These are phyloP conservation scores for Edolisoma coerulescens DNA, from an alignment of 2,113 vertebrate genomes.

Conservation along the genomic window DNA sequence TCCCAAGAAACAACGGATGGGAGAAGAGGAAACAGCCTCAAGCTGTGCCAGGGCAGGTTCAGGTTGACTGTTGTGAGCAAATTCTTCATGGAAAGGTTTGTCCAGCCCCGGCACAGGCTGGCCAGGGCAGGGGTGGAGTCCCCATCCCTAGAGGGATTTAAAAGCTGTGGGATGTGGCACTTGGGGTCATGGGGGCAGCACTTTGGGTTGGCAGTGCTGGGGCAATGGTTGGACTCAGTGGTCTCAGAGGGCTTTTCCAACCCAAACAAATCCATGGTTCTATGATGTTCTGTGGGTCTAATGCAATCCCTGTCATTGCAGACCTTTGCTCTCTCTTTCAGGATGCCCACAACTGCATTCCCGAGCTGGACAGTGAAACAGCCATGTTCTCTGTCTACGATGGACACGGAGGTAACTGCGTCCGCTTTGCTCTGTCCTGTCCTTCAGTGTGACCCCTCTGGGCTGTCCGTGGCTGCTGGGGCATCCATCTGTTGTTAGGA, in stretches of 20 bases:
- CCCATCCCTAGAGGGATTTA: neutral
- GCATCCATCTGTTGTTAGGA: neutral
- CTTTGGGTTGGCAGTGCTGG: neutral
- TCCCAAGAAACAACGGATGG: neutral
- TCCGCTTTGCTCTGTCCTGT: fast-evolving
- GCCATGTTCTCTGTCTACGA: constrained; percentile 98
- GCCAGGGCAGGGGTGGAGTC: neutral
- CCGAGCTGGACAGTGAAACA: constrained; percentile 91
- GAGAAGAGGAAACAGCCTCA: neutral
- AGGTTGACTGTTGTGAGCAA: neutral
- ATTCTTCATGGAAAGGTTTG: neutral
- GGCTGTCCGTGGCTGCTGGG: neutral
- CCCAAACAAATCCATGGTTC: neutral
- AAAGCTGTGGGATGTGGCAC: neutral
- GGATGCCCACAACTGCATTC: constrained; percentile 99
- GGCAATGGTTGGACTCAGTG: neutral
- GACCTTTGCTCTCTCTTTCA: constrained; percentile 63
- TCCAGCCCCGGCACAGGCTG: neutral
- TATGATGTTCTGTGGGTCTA: neutral
- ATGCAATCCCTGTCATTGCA: neutral
- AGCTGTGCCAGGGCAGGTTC: neutral
- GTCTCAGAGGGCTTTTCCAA: neutral
- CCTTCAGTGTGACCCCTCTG: neutral
- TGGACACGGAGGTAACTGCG: constrained; percentile 90
- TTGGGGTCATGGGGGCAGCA: neutral